phyloP scores from a whole-genome alignment of 1,140 invertebrate species.

The Scaptomyza montana region DNA sequence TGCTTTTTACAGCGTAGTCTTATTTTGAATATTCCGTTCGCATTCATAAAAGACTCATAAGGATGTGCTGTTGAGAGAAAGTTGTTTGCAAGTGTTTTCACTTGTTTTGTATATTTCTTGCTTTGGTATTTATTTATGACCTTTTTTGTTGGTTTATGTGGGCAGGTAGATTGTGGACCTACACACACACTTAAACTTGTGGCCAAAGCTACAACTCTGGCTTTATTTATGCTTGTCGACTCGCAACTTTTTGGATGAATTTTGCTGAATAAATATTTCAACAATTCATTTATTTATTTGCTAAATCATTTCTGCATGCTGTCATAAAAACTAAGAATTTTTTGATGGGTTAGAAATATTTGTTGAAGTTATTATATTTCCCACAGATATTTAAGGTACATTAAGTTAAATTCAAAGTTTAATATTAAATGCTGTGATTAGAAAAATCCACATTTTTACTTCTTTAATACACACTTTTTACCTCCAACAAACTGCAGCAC shows the following conservation, averaged over 20 bases:
- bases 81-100: constrained; percentile 44
- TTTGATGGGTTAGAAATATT: neutral
- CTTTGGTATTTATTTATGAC: constrained; percentile 41
- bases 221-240: constrained; percentile 17
- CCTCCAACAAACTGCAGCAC: neutral
- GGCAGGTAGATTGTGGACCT: neutral
- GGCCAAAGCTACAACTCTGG: constrained; percentile 5
- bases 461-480: too few relatives aligned
- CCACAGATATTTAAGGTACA: too few relatives aligned
- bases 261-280: constrained; percentile 41
- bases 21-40: constrained; percentile 46
- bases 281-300: constrained; percentile 53
- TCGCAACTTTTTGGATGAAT: neutral
- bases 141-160: constrained; percentile 6
- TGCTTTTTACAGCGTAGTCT: neutral
- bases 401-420: too few relatives aligned
- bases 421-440: too few relatives aligned
- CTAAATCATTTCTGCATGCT: constrained; percentile 24
- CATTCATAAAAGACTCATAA: constrained; percentile 39
- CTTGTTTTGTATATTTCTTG: constrained; percentile 27
- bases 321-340: constrained; percentile 15
- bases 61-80: neutral
- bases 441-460: too few relatives aligned
- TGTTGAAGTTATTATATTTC: too few relatives aligned
- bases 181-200: constrained; percentile 10